Evolutionary conservation across 2,888 invertebrate genomes (phyloP), one percentile per base, ranked within the genome.

Genomic region (Xanthia icteritia): DNA sequence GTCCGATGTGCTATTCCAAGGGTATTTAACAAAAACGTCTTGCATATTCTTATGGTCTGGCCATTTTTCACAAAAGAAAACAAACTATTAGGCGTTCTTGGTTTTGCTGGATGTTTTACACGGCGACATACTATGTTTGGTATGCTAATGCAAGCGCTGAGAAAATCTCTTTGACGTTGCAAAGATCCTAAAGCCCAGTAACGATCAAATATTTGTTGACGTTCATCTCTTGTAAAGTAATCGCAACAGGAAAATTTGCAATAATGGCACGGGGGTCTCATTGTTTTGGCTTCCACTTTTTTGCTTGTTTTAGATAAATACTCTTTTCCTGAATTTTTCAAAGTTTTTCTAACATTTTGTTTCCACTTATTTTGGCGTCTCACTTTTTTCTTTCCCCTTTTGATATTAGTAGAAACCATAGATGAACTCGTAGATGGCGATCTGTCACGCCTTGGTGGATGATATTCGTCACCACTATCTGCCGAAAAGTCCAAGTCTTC

Each of bases 21-120:
- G 66, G 81, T 86, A 77, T 85, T 85, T 75, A 82, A 31, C n/a
- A 83, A 73, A 70, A 85, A 85, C 8, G 66, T 75, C 70, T 85
- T 85, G 39, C 85, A 85, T 72, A 81, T 77, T 74, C 77, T 81
- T 77, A 45, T 66, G 68, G 71, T 79, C 76, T 76, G 80, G 27
- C 63, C 39, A 39, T 64, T 64, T 64, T 64, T 64, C 39, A 64
- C 2, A 64, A 64, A 64, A 64, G 63, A 78, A 81, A 81, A 77
- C 60, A 23, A 51, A 76, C 72, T 72, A 76, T 76, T 79, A 17
- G 79, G 79, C 31, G 67, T 79, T 79, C 79, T 79, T 71, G 74
- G 66, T 75, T 75, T 9, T 72, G 75, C 79, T 68, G 27, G 5
- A 72, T 76, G 73, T 73, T 79, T 79, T 68, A 79, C 61, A 68